Percentiles rank a stretch among this genome's conserved stretches.
phyloP scores from a whole-genome alignment of 2,888 invertebrate genomes.

The Invenusta paracnida region DNA sequence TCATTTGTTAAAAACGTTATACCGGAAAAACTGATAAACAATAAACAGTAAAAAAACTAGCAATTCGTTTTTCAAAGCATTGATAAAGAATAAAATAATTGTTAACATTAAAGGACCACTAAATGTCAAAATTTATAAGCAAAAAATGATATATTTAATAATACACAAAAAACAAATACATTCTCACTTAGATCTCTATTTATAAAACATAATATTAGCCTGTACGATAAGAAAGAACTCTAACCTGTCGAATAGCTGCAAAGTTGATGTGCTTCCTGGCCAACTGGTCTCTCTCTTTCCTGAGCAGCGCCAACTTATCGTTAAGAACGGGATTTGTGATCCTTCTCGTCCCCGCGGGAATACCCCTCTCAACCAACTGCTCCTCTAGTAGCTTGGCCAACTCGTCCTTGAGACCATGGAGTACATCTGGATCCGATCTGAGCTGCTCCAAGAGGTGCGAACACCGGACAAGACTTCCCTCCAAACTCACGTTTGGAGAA shows the following conservation, averaged over 20 bases:
- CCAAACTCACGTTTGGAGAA: background rate
- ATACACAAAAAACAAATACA: no score
- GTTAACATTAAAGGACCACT: no score
- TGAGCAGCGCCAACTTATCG: slow-evolving; percentile 51
- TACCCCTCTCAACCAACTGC: slow-evolving; percentile 53
- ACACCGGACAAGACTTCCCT: background rate
- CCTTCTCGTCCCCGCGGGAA: slow-evolving; percentile 51
- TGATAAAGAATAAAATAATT: no score
- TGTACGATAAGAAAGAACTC: no score
- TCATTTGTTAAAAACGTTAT: no score
- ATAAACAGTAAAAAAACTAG: no score
- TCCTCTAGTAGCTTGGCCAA: slow-evolving; percentile 52
- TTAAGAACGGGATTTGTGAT: slow-evolving; percentile 49
- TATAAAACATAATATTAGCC: no score
- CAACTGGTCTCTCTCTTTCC: slow-evolving; percentile 50
- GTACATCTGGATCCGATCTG: slow-evolving; percentile 50
- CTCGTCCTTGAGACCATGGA: slow-evolving; percentile 54
- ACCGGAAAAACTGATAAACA: no score
- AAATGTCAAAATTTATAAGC: no score
- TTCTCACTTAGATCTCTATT: no score
- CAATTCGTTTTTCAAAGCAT: no score
- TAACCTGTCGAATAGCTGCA: slow-evolving; percentile 3
- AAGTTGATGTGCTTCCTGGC: slow-evolving; percentile 40
- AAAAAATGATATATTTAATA: no score
- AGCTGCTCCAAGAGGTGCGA: slow-evolving; percentile 50